Percentiles rank a stretch among this genome's conserved stretches.
Evolutionary conservation across 2,113 vertebrate species (phyloP).

Genomic region (Mesitornis unicolor): DNA sequence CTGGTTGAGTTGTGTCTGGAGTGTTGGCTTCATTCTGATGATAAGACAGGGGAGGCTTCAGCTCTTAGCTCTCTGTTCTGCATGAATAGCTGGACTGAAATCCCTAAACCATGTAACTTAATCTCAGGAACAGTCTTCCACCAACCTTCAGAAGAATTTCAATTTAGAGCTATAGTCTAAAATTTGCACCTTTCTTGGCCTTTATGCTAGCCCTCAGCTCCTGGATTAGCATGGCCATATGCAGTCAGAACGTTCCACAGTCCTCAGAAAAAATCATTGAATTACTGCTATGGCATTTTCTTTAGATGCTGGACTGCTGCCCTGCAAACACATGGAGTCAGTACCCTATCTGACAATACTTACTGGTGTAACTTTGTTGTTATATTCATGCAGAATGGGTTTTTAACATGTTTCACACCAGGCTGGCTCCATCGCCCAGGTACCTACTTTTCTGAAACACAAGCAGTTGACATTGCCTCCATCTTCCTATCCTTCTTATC

Average conservation of each 20-base stretch:
- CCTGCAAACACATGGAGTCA: background rate
- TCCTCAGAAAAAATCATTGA: background rate
- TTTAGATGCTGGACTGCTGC: background rate
- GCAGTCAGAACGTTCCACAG: background rate
- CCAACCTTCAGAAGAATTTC: background rate
- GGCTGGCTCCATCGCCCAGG: background rate
- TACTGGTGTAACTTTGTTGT: background rate
- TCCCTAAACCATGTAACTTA: background rate
- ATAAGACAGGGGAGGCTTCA: background rate
- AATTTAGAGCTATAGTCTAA: background rate
- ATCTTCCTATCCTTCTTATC: background rate
- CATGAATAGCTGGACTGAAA: background rate
- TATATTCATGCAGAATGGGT: background rate
- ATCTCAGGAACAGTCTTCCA: background rate
- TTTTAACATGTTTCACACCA: background rate
- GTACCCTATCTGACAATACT: background rate
- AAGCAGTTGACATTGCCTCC: background rate
- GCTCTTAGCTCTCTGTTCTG: background rate
- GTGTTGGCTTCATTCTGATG: background rate
- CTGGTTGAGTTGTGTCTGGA: background rate
- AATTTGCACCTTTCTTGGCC: accelerated
- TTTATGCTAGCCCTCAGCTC: background rate
- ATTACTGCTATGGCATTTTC: background rate
- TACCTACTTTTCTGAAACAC: background rate
- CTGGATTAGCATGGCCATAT: background rate